Conservation (phyloP, 2,113 vertebrate genomes). For the Misgurnus mizolepis region DNA sequence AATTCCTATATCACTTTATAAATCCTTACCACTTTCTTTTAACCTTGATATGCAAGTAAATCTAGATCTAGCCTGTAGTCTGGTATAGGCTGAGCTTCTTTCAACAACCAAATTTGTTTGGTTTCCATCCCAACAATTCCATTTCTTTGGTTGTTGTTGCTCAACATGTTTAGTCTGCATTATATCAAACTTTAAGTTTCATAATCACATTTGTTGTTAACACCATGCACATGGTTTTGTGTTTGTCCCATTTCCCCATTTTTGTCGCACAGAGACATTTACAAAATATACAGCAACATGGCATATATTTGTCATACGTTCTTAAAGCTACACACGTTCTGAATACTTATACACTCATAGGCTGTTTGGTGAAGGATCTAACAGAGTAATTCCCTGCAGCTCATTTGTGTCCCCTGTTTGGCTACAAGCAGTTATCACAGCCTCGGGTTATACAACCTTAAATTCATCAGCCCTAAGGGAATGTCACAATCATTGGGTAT, state of each 20-base stretch:
- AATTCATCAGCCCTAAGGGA: constrained; percentile 18
- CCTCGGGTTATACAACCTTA: constrained; percentile 8
- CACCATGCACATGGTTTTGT: not conserved
- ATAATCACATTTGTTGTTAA: constrained; percentile 17
- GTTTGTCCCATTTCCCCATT: not conserved
- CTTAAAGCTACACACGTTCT: not conserved
- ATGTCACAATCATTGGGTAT: not conserved
- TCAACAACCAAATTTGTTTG: not conserved
- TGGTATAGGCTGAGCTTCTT: not conserved
- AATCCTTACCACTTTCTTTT: too few species aligned
- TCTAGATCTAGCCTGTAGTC: too few species aligned
- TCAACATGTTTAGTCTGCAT: not conserved
- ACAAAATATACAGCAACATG: not conserved
- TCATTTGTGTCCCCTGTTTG: constrained; percentile 17
- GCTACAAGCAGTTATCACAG: not conserved
- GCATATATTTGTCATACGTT: not conserved
- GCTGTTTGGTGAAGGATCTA: not conserved
- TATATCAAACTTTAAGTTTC: not conserved
- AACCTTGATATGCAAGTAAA: too few species aligned
- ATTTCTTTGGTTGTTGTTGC: not conserved
- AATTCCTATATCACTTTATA: not conserved
- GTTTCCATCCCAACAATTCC: not conserved
- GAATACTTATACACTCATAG: not conserved
- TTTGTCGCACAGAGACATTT: not conserved
- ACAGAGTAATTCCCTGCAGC: not conserved